A percentile compares a stretch with the other conserved stretches of the same genome.
phyloP scores from a whole-genome alignment of 2,113 vertebrate genomes.

The Ceyx cyanopectus region DNA sequence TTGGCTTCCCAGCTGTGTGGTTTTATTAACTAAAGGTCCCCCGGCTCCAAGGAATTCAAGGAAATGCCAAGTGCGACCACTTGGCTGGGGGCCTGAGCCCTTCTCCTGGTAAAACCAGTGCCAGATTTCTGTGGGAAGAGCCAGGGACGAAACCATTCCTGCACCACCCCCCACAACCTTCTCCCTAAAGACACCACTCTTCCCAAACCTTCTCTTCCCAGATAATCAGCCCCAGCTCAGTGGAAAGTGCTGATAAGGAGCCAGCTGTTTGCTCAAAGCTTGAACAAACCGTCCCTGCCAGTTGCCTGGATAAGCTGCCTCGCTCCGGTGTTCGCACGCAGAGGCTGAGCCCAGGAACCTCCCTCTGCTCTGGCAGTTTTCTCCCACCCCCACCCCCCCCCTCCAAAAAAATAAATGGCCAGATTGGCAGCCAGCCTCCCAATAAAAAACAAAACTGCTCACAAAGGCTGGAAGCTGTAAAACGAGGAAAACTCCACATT shows the following conservation, averaged over 20 bases:
- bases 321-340: rapidly evolving
- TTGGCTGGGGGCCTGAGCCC: conserved; percentile 27
- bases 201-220: conserved; percentile 41
- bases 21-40: conserved; percentile 61
- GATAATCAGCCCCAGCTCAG: neutral
- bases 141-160: neutral
- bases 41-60: conserved; percentile 42
- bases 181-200: conserved; percentile 17
- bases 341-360: neutral
- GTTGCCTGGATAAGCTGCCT: neutral
- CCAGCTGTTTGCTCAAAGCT: conserved; percentile 63
- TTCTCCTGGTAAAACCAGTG: neutral
- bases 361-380: neutral
- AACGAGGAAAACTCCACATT: rapidly evolving
- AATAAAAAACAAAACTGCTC: neutral
- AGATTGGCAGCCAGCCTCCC: neutral
- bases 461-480: neutral
- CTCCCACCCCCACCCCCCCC: neutral
- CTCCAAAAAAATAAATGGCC: neutral
- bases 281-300: neutral
- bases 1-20: conserved; percentile 50
- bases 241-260: conserved; percentile 64
- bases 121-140: conserved; percentile 33
- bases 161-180: neutral
- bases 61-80: conserved; percentile 14